Percentiles rank a stretch among this genome's conserved stretches.
Conservation (phyloP, 2,113 vertebrate genomes). For the Epinephelus moara region DNA sequence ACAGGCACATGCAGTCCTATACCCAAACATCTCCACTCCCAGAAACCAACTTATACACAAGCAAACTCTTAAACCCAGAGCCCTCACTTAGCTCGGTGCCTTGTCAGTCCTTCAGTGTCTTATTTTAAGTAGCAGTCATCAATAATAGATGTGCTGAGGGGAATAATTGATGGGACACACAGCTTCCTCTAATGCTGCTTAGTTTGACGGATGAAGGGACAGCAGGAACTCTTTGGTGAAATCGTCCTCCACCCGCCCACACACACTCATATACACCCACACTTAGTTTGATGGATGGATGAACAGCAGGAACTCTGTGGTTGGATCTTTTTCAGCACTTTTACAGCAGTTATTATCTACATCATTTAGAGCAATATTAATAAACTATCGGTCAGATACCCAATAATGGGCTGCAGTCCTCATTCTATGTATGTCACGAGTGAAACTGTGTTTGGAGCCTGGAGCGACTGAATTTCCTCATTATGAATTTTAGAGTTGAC, state of each 20-base stretch:
- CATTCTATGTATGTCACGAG: conserved; percentile 13
- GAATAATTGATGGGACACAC: conserved; percentile 83
- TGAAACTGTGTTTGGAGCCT: conserved; percentile 24
- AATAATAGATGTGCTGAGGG: conserved; percentile 76
- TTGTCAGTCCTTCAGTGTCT: conserved; percentile 76
- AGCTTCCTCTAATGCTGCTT: conserved; percentile 80
- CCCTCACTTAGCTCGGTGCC: conserved; percentile 68
- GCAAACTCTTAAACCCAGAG: conserved; percentile 42
- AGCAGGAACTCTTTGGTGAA: conserved; percentile 71
- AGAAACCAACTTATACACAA: conserved; percentile 7
- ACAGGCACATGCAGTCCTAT: neutral
- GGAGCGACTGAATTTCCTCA: conserved; percentile 16
- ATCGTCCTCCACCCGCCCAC: conserved; percentile 52
- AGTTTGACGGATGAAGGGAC: conserved; percentile 79
- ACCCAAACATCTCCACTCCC: conserved; percentile 4
- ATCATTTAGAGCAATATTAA: conserved; percentile 43
- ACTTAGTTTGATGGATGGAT: conserved; percentile 73
- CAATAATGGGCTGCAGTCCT: conserved; percentile 16
- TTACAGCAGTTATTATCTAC: conserved; percentile 49
- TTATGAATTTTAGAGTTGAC: conserved; percentile 30
- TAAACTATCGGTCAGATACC: conserved; percentile 40
- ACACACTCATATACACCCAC: conserved; percentile 54
- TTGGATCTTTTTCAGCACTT: conserved; percentile 57
- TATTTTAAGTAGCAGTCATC: conserved; percentile 81
- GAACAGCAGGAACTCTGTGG: conserved; percentile 59